Evolutionary conservation across 2,113 vertebrate genomes (phyloP), one percentile per base, ranked within the genome.

Genomic region (Erinaceus europaeus): DNA sequence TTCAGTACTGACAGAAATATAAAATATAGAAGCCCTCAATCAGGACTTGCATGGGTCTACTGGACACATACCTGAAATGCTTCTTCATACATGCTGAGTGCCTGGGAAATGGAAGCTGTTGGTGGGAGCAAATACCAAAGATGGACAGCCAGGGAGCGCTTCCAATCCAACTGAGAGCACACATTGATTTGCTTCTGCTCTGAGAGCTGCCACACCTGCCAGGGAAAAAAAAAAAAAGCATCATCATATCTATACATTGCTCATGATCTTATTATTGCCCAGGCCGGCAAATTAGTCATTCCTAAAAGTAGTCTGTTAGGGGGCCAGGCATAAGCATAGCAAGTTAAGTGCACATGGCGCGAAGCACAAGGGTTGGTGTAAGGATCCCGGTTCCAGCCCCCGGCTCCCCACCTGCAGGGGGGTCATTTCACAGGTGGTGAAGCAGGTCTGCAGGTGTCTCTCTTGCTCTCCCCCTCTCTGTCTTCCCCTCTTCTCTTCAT

Each of bases 41-140:
- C n/a, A n/a, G n/a, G n/a, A 82, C 10, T 21, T 53, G n/a, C 48
- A 42, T 91, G 46, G 72, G 25, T 86, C 2, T 53, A 78, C 23
- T 89, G 52, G 67, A 46, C 42, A 86, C 86, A 73, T 84, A 99
- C 99, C 98, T 99, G 97, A 90, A 99, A 99, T 0, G 99, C 98
- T 0, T 93, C 92, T 94, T 99, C 98, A 0, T 99, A 99, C 96
- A 97, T 96, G 80, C 93, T 80, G 1, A 99, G 98, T 1, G 99
- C 98, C 73, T 96, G 97, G 48, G 98, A 97, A 79, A 99, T 98
- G 0, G 99, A 98, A 15, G 98, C 98, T 0, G 98, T 99, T 2
- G 99, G 98, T 0, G 99, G 98, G 75, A 99, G 96, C 96, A 99
- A 98, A 97, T 98, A 99, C 99, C 99, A 99, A 11, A 99, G 98